These are phyloP conservation scores for Sakesphorus luctuosus DNA, from an alignment of 2,113 vertebrate genomes.

Conservation along the genomic window DNA sequence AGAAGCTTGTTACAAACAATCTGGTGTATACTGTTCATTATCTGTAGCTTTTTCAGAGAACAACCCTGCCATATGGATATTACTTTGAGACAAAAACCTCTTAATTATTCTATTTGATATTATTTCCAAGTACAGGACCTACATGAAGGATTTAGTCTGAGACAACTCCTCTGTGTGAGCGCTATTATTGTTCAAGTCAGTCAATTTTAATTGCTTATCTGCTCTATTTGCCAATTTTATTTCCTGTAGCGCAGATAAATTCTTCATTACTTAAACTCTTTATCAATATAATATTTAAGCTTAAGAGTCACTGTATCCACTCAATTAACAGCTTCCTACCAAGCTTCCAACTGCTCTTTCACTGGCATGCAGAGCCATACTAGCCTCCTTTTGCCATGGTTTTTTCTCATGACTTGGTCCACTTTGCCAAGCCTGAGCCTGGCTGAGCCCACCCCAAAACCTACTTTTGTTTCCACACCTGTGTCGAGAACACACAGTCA, in stretches of 20 bases:
- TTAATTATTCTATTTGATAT: neutral
- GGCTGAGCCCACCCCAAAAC: neutral
- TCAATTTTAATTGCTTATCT: neutral
- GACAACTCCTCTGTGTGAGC: neutral
- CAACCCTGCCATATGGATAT: neutral
- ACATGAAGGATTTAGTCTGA: neutral
- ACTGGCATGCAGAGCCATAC: neutral
- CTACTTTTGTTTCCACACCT: neutral
- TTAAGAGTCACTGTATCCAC: neutral
- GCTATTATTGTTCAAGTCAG: neutral
- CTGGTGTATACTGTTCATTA: neutral
- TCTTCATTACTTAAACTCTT: neutral
- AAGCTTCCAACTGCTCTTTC: neutral
- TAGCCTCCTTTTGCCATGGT: neutral
- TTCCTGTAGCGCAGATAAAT: neutral
- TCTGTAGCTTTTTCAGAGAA: neutral
- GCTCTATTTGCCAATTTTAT: neutral
- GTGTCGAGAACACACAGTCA: fast-evolving
- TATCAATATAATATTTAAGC: neutral
- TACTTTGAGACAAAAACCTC: slow-evolving; percentile 17
- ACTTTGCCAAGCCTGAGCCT: neutral
- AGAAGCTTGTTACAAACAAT: neutral
- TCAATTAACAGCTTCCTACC: neutral
- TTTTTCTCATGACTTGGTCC: neutral
- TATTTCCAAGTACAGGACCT: neutral